Evolutionary conservation across 2,888 invertebrate species (phyloP).

Genomic region (Heteromurus nitidus): DNA sequence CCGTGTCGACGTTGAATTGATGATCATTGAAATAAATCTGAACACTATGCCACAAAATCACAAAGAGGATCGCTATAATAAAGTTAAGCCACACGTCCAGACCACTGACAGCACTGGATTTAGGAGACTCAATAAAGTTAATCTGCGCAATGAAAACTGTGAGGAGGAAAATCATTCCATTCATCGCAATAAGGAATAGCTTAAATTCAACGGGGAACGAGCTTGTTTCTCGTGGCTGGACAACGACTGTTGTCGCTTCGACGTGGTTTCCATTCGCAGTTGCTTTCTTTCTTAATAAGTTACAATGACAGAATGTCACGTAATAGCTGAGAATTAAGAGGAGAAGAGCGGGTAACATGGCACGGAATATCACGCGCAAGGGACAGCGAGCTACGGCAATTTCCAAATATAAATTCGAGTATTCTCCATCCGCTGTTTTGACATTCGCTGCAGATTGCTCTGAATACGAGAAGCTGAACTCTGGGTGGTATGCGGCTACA

Average conservation of each 20-base stretch:
- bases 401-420: constrained; percentile 58
- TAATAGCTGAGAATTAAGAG: constrained; percentile 65
- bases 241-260: constrained; percentile 29
- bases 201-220: constrained; percentile 12
- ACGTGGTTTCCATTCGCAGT: constrained; percentile 42
- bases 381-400: constrained; percentile 65
- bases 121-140: constrained; percentile 61
- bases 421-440: constrained; percentile 65
- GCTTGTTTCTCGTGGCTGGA: background rate
- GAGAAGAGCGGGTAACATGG: constrained; percentile 63
- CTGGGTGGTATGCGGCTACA: constrained; percentile 61
- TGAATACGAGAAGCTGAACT: constrained; percentile 58
- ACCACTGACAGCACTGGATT: constrained; percentile 66
- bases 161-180: constrained; percentile 65
- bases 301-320: constrained; percentile 63
- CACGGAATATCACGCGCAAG: constrained; percentile 58
- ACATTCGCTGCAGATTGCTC: constrained; percentile 62
- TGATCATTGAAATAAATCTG: constrained; percentile 45
- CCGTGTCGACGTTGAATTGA: too few species aligned
- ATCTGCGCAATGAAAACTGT: constrained; percentile 64
- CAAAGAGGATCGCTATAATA: constrained; percentile 45
- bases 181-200: constrained; percentile 61
- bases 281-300: constrained; percentile 26
- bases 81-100: constrained; percentile 69
- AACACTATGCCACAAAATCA: constrained; percentile 59